Evolutionary conservation across 2,113 vertebrate species (phyloP).

Genomic region (cattle (Bos taurus)): DNA sequence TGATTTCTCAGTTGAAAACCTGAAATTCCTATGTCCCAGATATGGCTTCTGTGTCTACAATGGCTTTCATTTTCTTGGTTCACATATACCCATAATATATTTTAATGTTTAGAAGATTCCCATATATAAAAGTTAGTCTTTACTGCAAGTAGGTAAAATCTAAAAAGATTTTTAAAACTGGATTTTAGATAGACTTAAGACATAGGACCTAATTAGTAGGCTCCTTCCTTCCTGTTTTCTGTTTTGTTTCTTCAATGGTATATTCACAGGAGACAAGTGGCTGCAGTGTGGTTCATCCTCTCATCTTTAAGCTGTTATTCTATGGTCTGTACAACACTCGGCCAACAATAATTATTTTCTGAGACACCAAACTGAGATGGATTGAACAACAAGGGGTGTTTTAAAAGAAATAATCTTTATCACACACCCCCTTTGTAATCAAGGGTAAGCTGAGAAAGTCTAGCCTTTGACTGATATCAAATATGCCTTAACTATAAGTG

Average conservation of each 20-base stretch:
- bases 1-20: not conserved
- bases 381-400: not conserved
- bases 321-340: not conserved
- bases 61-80: not conserved
- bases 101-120: slow-evolving; percentile 3
- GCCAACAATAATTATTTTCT: not conserved
- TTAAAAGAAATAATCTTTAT: not conserved
- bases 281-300: not conserved
- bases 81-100: not conserved
- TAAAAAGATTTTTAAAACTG: not conserved
- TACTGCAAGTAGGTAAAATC: not conserved
- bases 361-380: not conserved
- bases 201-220: not conserved
- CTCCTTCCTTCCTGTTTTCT: not conserved
- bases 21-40: not conserved
- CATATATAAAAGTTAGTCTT: not conserved
- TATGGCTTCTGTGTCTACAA: not conserved
- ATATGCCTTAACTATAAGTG: not conserved
- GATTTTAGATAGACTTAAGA: slow-evolving; percentile 2
- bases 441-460: not conserved
- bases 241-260: not conserved
- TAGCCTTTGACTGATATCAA: not conserved
- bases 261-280: not conserved
- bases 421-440: not conserved
- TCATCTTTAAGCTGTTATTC: not conserved